Percentiles rank a stretch among this genome's conserved stretches.
These are phyloP conservation scores for Lordiphosa mommai DNA, from an alignment of 1,140 invertebrate genomes.

Conservation along the genomic window DNA sequence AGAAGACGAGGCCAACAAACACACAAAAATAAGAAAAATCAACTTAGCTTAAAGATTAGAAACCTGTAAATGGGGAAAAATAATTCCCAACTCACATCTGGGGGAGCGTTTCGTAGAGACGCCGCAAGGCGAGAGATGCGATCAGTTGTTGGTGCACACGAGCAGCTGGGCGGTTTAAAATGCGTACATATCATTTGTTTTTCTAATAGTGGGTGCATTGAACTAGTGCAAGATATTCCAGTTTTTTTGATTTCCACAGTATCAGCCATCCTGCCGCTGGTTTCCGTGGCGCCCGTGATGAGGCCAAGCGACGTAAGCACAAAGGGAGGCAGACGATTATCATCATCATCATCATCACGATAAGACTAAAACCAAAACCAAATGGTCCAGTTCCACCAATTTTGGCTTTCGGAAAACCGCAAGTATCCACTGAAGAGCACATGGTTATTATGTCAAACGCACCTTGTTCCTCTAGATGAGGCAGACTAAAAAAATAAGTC, in stretches of 20 bases:
- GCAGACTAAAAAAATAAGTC: slow-evolving; percentile 35
- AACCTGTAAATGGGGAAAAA: slow-evolving; percentile 59
- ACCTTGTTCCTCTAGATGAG: slow-evolving; percentile 37
- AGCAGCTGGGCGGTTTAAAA: slow-evolving; percentile 47
- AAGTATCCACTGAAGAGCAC: slow-evolving; percentile 70
- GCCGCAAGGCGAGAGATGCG: slow-evolving; percentile 33
- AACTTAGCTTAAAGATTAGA: slow-evolving; percentile 14
- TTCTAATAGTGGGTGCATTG: slow-evolving; percentile 39
- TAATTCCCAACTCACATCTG: slow-evolving; percentile 31
- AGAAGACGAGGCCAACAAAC: slow-evolving; percentile 21
- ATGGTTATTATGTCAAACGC: slow-evolving; percentile 76
- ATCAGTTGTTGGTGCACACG: slow-evolving; percentile 51
- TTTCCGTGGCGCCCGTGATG: slow-evolving; percentile 12
- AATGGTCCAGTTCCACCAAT: slow-evolving; percentile 70
- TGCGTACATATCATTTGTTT: slow-evolving; percentile 45
- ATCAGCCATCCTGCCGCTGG: slow-evolving; percentile 46
- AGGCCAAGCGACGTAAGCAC: slow-evolving; percentile 59
- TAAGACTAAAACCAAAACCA: slow-evolving; percentile 70
- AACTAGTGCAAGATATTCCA: too few relatives aligned
- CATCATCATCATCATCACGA: slow-evolving; percentile 21
- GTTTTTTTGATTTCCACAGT: slow-evolving; percentile 3
- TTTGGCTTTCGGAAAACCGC: slow-evolving; percentile 33
- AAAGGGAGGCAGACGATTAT: slow-evolving; percentile 46
- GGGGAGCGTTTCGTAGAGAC: slow-evolving; percentile 63
- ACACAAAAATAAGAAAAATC: slow-evolving; percentile 10